Evolutionary conservation across 2,797 vertebrate species (phyloP), one percentile per base, ranked within the genome.

Genomic region (Fratercula arctica): DNA sequence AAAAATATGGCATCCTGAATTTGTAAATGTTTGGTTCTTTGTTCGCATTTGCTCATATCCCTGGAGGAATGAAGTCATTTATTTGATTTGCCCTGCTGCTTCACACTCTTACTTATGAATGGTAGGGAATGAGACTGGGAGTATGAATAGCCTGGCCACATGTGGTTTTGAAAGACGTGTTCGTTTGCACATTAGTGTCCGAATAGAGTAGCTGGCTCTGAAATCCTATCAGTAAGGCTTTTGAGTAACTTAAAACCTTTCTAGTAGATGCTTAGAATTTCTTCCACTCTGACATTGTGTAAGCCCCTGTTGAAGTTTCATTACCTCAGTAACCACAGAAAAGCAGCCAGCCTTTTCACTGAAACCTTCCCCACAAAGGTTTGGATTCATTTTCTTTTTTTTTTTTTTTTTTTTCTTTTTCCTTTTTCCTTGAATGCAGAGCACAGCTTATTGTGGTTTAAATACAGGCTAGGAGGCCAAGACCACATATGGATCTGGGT

Each of bases 221-320:
- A 94, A 94, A 93, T 53, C 82, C 86, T 79, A 92, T 84, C 87
- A 91, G 89, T 86, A 74, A 77, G 80, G 85, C 74, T 60, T 89
- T 89, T 72, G 87, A 93, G 87, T 90, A 89, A 79, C 80, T 93
- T 76, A 79, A 90, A 87, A 93, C 93, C 87, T 81, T 85, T 64
- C 78, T 90, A 81, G 67, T 85, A 85, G 95, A 91, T 89, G 72
- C 78, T 97, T 93, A 50, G 87, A 86, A 97, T 97, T 98, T 96
- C 96, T 98, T 97, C 94, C 95, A 43, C 54, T 90, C 88, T 87
- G 97, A 93, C 94, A 96, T 74, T 91, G 92, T 96, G 96, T 94
- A 86, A 90, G 87, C 43, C 54, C 57, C 69, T 86, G 85, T 95
- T 91, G 95, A 92, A 81, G 74, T 92, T 78, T 94, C 94, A 95